These are phyloP conservation scores for Papio anubis DNA, from an alignment of 2,113 vertebrate genomes.

Conservation along the genomic window DNA sequence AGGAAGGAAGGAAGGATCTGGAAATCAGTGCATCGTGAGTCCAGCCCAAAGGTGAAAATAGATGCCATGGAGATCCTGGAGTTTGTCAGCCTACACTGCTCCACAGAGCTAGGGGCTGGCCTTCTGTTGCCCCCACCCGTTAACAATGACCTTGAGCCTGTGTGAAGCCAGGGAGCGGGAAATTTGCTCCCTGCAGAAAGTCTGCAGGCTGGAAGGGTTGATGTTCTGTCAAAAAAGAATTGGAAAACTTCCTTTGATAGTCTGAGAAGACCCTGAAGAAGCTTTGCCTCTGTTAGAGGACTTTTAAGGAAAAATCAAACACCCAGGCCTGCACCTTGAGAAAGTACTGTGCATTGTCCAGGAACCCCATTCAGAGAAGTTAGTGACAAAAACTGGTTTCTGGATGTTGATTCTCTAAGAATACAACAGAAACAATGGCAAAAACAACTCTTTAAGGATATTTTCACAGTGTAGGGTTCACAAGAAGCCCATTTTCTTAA, in stretches of 20 bases:
- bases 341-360: fast-evolving
- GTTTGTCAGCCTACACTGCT: background rate
- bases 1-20: fast-evolving
- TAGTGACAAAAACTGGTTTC: background rate
- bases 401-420: background rate
- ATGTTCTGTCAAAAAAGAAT: background rate
- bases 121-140: background rate
- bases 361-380: background rate
- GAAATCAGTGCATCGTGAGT: background rate
- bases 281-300: background rate
- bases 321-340: background rate
- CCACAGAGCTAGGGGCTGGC: background rate
- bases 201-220: background rate
- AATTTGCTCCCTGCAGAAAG: background rate
- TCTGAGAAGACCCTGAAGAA: background rate
- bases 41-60: background rate
- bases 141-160: background rate
- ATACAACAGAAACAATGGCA: background rate
- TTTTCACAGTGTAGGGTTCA: background rate
- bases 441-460: background rate
- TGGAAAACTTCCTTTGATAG: background rate
- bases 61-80: background rate
- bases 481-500: background rate
- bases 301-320: background rate
- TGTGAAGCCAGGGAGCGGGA: background rate